Base-by-base conservation (phyloP, 2,888 invertebrate genomes). In the Tipula vernalis region DNA sequence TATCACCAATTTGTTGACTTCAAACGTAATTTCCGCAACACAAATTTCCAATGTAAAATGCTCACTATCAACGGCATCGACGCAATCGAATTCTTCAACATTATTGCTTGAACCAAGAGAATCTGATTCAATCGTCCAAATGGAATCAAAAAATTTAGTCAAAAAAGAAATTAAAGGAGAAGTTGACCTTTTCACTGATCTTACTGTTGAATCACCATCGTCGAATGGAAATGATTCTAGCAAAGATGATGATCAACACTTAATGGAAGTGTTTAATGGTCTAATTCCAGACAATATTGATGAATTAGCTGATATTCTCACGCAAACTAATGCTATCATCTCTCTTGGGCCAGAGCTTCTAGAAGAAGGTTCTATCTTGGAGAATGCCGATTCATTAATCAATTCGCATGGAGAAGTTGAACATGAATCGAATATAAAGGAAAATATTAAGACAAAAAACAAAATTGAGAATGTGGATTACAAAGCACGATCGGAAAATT, bases 71-170 rank as follows among this genome's bases (percentile, higher is more conserved):
- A 94, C 94, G 87, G 94, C 94, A 0, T 84, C 83, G 36, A 36
- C 28, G 12, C 12, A n/a, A 36, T 12, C 83, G n/a, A n/a, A 12
- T 83, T 95, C 96, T 0, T 96, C 96, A 0, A 96, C 96, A 0
- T 91, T 96, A 0, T 91, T 96, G 10, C 91, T 96, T 6, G 96
- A 95, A 88, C 93, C 93, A 88, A 92, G 93, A 87, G 83, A 28
- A 88, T 88, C 71, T 88, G n/a, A 12, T 28, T 6, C 86, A 86
- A 10, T 8, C 13, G 15, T 88, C 36, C 28, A 28, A 28, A 88
- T 88, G 8, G n/a, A 13, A 41, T 71, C 15, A 41, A 13, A 13
- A 1, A 42, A 42, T 83, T 13, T 42, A 83, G 42, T 28, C 2
- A 83, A 83, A 28, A 57, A 39, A 28, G 86, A 86, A 39, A 44